Conservation (phyloP, 2,113 vertebrate genomes). For the Pachyramphus minor region DNA sequence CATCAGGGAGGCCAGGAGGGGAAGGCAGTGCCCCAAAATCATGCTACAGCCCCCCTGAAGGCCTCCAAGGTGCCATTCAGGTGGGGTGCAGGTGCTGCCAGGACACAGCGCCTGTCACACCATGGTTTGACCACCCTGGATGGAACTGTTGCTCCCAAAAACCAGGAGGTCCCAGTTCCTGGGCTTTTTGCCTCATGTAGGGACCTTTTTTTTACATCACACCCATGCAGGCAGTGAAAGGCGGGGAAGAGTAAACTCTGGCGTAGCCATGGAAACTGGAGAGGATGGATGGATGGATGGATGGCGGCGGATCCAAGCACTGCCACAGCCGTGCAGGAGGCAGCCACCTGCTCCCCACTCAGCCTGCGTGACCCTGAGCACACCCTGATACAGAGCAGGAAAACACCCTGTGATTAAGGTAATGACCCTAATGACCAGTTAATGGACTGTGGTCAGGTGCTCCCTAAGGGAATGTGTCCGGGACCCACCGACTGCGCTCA, state of each 20-base stretch:
- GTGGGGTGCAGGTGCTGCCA: accelerated
- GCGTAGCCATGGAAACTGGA: constrained; percentile 66
- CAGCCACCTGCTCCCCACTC: not conserved
- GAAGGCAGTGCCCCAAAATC: not conserved
- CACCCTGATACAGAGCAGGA: not conserved
- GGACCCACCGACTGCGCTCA: accelerated
- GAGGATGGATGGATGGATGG: not conserved
- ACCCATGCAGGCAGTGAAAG: not conserved
- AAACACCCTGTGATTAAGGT: not conserved
- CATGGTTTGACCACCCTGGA: accelerated
- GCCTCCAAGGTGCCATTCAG: accelerated
- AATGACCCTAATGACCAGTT: not conserved
- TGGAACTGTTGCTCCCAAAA: not conserved
- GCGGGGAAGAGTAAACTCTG: constrained; percentile 61
- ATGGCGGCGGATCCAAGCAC: not conserved
- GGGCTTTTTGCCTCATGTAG: constrained; percentile 6
- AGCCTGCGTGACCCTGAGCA: not conserved
- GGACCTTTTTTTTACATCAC: constrained; percentile 3
- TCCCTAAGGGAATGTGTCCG: not conserved
- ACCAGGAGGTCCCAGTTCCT: not conserved
- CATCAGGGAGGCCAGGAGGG: accelerated
- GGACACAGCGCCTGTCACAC: accelerated
- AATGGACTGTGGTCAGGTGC: not conserved
- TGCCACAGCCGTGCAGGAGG: not conserved
- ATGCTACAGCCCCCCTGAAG: accelerated